phyloP scores from a whole-genome alignment of 23 tunicate genomes.

The Styela clava region DNA sequence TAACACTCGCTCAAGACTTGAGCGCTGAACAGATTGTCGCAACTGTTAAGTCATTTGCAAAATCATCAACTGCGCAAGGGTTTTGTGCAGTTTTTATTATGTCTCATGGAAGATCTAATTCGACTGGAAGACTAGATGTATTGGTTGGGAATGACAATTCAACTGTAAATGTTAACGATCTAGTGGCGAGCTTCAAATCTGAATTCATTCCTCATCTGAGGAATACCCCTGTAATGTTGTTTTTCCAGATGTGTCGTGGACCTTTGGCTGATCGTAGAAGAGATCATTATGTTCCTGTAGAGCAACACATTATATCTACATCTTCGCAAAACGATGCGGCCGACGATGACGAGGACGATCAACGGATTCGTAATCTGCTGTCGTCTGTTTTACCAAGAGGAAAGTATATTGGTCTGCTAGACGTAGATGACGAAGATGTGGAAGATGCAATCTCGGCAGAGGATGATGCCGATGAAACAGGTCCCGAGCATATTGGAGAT shows the following conservation, averaged over 20 bases:
- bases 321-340: neutral
- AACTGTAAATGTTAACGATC: neutral
- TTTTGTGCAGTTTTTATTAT: constrained; percentile 7
- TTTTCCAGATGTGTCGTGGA: neutral
- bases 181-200: neutral
- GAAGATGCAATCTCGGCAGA: neutral
- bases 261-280: neutral
- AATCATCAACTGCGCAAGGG: neutral
- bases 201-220: neutral
- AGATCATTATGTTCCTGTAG: neutral
- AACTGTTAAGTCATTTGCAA: neutral
- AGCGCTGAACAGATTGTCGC: neutral
- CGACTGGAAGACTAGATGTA: neutral
- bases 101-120: constrained; percentile 2
- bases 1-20: neutral
- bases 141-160: neutral
- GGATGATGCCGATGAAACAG: neutral
- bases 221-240: neutral
- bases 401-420: neutral
- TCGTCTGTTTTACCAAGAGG: neutral
- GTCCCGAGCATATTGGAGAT: neutral
- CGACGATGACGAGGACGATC: neutral
- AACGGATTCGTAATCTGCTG: neutral
- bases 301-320: too few relatives aligned
- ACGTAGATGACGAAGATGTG: neutral